Base-by-base conservation (phyloP, 2,113 vertebrate species). In the Nanorana parkeri region DNA sequence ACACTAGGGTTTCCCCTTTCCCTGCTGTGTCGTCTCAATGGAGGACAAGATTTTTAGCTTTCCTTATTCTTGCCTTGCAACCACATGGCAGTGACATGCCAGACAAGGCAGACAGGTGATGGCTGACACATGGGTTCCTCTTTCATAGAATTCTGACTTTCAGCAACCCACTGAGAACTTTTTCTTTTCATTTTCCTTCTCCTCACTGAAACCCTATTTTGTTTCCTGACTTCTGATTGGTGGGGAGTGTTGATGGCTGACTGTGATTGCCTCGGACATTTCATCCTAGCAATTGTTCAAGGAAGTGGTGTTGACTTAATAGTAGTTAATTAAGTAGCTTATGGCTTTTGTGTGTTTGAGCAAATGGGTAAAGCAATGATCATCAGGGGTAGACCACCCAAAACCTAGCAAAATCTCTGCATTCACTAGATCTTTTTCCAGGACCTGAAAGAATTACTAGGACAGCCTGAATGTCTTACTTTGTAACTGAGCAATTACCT, bases 101-200 rank as follows among this genome's bases (percentile, higher is more conserved):
- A 75, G 72, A 75, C 55, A 75, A 75, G 72, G 72, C 61, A 41
- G 72, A 60, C 72, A 75, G 56, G 56, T 75, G 72, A 75, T 75
- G 72, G n/a, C 55, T 60, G 72, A 75, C 72, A 75, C 72, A 75
- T 61, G 72, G 72, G 72, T 61, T 61, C 60, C 29, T 41, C 56
- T 75, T 75, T 75, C 56, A 75, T 41, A 61, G n/a, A 60, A 75
- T 41, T 41, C 72, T 75, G 72, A 75, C 72, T 75, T 75, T 60
- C 28, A 75, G 72, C 29, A 60, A 61, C 72, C 72, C 72, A 75
- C 55, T 75, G 72, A 61, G 72, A 29, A 61, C 55, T 41, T 75
- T 75, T 61, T 75, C 72, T 75, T 75, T 75, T 61, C 56, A 41
- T 20, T 61, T 41, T 36, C 28, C 20, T 60, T 28, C 55, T 54